Base-by-base conservation (phyloP, 2,113 vertebrate genomes). In the Vicugna pacos region DNA sequence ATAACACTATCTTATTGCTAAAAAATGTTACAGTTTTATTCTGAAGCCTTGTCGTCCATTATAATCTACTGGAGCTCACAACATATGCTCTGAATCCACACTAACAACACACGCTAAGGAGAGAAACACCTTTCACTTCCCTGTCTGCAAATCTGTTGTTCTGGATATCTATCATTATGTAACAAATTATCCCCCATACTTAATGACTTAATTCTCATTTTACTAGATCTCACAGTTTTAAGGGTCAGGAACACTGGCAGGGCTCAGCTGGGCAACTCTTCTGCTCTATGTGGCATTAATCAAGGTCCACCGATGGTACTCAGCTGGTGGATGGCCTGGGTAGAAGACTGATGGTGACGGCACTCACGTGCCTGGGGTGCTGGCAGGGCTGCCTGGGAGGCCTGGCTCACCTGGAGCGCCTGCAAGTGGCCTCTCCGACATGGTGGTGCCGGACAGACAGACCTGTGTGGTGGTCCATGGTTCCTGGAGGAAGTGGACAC, bases 11-110 rank as follows among this genome's bases (percentile, higher is more conserved):
- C 13, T 2, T 16, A 14, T 75, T 83, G 15, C 30, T 92, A 76
- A 96, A 96, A 86, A 86, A 82, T 69, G 79, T 60, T 62, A 60
- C 48, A 42, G 32, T 46, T 83, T 86, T 83, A 52, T 62, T 58
- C 8, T 54, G 26, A 72, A 76, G 35, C 38, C 46, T 76, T 12
- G 2, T 70, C 16, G 48, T 75, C 4, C 58, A 86, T 64, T 88
- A 60, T 20, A 69, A 10, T 73, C 69, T 96, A 22, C 20, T 28
- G 3, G 62, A 52, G 14, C 46, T 75, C 15, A 19, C 32, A 38
- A 30, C 22, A 9, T 8, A 24, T 22, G 8, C 38, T 35, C 60
- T 91, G 48, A 79, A 72, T n/a, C 14, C 16, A 32, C 6, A 54
- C 32, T n/a, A 65, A 67, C 11, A 67, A 48, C 84, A 64, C 9